Evolutionary conservation across 2,113 vertebrate genomes (phyloP), one percentile per base, ranked within the genome.

Genomic region (Antennarius striatus): DNA sequence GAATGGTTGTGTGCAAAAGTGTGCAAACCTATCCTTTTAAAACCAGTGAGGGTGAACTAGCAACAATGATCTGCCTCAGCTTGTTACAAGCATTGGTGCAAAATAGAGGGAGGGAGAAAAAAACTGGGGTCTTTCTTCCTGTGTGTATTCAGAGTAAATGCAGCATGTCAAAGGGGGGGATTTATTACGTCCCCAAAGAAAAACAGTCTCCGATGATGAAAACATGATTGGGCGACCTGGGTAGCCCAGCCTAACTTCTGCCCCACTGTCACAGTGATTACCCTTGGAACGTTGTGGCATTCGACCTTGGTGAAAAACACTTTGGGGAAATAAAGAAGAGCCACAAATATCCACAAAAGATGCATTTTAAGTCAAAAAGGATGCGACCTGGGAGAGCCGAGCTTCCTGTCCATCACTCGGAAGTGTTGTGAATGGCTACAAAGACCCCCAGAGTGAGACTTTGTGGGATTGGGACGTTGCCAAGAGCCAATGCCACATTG

Each of bases 1-100:
- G 86, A 90, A 91, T 90, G 85, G 77, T 51, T 68, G 32, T 36
- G 32, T 36, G 32, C 32, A 36, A 36, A 82, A 80, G 76, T 84
- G 74, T 84, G 89, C 70, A 89, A 88, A 80, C 82, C 62, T 63
- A 86, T 90, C 76, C 88, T 83, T 90, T 68, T 16, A 72, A 81
- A 82, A 88, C 72, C 84, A 81, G 77, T 65, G 70, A 71, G 72
- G 81, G 72, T 36, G 55, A 86, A 85, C 73, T 73, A 58, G 81
- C 78, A 83, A 85, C 88, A 90, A 86, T 75, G 86, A 92, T 91
- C 86, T 92, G 89, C 82, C 92, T 88, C 83, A 56, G 92, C 92
- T 91, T 93, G 92, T 92, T 91, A 86, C 84, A 85, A 86, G 80
- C 71, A 79, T 45, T 69, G 73, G 63, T 72, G 80, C 74, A 80